A percentile compares a stretch with the other conserved stretches of the same genome.
phyloP scores from a whole-genome alignment of 2,888 invertebrate genomes.

The Endotricha flammealis region DNA sequence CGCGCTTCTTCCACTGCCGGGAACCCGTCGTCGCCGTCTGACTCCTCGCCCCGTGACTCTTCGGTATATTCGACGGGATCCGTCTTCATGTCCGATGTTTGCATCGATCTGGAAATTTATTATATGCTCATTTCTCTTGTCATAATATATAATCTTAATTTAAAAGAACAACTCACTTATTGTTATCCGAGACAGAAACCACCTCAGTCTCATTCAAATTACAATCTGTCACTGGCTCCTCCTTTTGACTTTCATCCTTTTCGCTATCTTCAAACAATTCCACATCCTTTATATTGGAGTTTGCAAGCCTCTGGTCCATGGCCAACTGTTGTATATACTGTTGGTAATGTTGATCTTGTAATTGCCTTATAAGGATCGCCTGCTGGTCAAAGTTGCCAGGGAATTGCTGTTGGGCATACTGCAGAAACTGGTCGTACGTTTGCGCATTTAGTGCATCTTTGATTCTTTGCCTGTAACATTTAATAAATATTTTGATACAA shows the following conservation, averaged over 20 bases:
- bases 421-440: constrained; percentile 90
- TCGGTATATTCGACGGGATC: constrained; percentile 43
- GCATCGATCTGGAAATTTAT: constrained; percentile 46
- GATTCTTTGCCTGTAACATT: constrained; percentile 83
- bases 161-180: constrained; percentile 47
- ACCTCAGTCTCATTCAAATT: constrained; percentile 52
- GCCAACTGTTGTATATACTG: constrained; percentile 98
- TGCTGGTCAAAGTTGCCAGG: constrained; percentile 93
- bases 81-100: constrained; percentile 45
- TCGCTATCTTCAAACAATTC: constrained; percentile 32
- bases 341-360: constrained; percentile 99
- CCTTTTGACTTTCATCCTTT: constrained; percentile 28
- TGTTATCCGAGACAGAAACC: constrained; percentile 38
- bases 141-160: background rate
- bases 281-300: constrained; percentile 45
- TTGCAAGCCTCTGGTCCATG: constrained; percentile 61
- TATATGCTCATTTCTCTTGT: constrained; percentile 1
- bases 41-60: constrained; percentile 55
- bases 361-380: constrained; percentile 92
- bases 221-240: constrained; percentile 41
- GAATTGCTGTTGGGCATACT: constrained; percentile 96
- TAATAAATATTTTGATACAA: background rate
- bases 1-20: constrained; percentile 84
- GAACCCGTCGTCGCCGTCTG: constrained; percentile 59
- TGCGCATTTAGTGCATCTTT: constrained; percentile 98